phyloP scores from a whole-genome alignment of 2,797 vertebrate genomes.

The Calcarius lapponicus region DNA sequence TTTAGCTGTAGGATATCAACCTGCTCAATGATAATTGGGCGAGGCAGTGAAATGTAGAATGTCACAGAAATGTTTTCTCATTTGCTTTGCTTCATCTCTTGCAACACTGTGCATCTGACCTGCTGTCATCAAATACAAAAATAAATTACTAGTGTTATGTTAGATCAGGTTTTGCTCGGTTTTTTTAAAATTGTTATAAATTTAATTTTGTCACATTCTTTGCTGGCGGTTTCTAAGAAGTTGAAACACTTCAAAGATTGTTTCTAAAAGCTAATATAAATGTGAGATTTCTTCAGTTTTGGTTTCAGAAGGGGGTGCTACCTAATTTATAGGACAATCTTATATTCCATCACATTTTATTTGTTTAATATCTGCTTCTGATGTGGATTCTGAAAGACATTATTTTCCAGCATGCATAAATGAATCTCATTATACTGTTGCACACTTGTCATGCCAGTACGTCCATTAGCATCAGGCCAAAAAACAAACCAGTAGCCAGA shows the following conservation, averaged over 20 bases:
- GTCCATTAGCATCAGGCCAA: background rate
- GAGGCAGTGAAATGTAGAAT: background rate
- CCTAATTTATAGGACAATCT: background rate
- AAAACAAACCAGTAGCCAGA: background rate
- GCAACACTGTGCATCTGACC: background rate
- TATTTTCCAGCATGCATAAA: background rate
- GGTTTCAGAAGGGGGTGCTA: background rate
- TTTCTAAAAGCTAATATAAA: background rate
- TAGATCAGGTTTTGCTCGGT: background rate
- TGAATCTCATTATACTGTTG: background rate
- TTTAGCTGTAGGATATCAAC: background rate
- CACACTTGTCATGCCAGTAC: background rate
- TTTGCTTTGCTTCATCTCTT: background rate
- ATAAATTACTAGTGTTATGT: background rate
- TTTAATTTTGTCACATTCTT: background rate
- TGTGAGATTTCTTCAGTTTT: background rate
- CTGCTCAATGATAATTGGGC: background rate
- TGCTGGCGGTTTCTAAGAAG: background rate
- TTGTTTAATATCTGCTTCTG: background rate
- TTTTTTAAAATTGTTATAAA: background rate
- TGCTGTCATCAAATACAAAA: background rate
- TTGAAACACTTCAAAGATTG: background rate
- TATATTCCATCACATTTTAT: background rate
- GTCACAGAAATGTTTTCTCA: background rate
- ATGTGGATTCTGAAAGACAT: background rate